phyloP scores from a whole-genome alignment of 1,140 invertebrate species.

The Maconellicoccus hirsutus region DNA sequence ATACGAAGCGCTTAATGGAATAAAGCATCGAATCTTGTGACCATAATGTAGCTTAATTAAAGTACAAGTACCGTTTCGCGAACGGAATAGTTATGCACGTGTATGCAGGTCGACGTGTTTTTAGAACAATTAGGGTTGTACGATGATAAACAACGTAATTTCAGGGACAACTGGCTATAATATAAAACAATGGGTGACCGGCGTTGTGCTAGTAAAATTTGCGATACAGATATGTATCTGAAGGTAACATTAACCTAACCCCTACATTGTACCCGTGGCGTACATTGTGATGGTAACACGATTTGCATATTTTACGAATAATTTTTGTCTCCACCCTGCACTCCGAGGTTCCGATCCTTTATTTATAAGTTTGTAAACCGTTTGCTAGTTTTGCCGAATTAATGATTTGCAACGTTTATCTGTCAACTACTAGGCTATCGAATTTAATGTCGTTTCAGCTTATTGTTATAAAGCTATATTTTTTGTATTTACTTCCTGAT shows the following conservation, averaged over 20 bases:
- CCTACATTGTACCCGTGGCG: constrained; percentile 9
- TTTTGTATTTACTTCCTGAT: neutral
- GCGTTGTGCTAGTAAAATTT: constrained; percentile 13
- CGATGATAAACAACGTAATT: constrained; percentile 22
- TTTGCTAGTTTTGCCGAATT: constrained; percentile 8
- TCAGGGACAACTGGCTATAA: constrained; percentile 21
- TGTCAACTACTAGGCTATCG: neutral
- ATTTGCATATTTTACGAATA: constrained; percentile 21
- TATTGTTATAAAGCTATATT: neutral
- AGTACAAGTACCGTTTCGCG: neutral
- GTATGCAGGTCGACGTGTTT: constrained; percentile 19
- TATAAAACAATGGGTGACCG: constrained; percentile 21
- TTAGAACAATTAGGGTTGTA: constrained; percentile 16
- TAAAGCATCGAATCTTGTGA: constrained; percentile 1
- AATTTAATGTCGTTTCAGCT: constrained; percentile 2
- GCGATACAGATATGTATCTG: constrained; percentile 22
- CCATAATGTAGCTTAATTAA: constrained; percentile 12
- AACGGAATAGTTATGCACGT: neutral
- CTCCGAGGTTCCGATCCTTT: neutral
- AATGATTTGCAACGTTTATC: constrained; percentile 19
- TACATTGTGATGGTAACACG: constrained; percentile 10
- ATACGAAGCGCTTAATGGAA: neutral
- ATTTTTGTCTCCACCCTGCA: constrained; percentile 2
- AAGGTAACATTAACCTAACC: constrained; percentile 16
- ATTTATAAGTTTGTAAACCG: constrained; percentile 19